Evolutionary conservation across 2,113 vertebrate species (phyloP), one percentile per base, ranked within the genome.

Genomic region (Nestor notabilis): DNA sequence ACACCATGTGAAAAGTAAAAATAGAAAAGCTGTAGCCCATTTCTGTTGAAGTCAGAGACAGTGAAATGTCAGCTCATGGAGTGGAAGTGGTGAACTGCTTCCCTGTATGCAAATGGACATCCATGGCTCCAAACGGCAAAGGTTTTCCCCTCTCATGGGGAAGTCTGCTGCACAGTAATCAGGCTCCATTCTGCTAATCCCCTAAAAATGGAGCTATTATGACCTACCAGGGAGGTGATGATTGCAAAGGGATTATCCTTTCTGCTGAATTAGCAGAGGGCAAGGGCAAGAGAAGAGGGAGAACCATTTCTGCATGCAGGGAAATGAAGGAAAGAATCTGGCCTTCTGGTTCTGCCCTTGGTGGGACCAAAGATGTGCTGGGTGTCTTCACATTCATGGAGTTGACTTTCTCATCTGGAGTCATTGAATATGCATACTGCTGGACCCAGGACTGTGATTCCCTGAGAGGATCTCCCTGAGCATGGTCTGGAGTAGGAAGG

Each of bases 391-490:
- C 24, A 9, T 11, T 41, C 28, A 19, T 69, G 91, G 39, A 68
- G 14, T 15, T 25, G 19, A 46, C 13, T 66, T 69, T 79, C 75
- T 37, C 27, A 5, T 0, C 10, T 4, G 61, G n/a, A 80, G 23
- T 46, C 1, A 0, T 4, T 13, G 39, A 9, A n/a, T 35, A 18
- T 20, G 28, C 16, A 0, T 1, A 13, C 4, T 7, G 1, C 7
- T 5, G 14, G 19, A 18, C 18, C 28, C 15, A 71, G 16, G 18
- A 14, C 46, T 33, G 39, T 50, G 44, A n/a, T n/a, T n/a, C 33
- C 56, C 56, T 58, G 20, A 20, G 33, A 7, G 21, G 56, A 56
- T 56, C 33, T n/a, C 55, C 55, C 33, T n/a, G 55, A 13, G 19
- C 33, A n/a, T n/a, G 55, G 33, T 23, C 56, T 58, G 33, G 33